Evolutionary conservation across 2,888 invertebrate genomes (phyloP), one percentile per base, ranked within the genome.

Genomic region (Drosophila pegasa): DNA sequence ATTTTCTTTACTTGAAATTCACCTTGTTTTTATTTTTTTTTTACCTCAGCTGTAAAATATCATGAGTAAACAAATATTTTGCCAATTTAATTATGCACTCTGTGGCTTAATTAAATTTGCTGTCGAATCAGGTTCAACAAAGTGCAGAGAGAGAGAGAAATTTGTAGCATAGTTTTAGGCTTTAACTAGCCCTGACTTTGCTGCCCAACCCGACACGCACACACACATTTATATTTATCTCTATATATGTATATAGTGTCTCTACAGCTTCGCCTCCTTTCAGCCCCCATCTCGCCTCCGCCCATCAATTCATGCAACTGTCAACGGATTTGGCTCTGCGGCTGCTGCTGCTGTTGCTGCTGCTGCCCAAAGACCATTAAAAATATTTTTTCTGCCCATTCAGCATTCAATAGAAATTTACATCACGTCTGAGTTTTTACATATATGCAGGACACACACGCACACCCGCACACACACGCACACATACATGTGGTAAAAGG

Each of bases 381-480:
- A 84, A 84, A 87, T 84, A 84, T 87, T 84, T 84, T 84, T 84
- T 84, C 71, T 88, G 84, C 82, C 79, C 87, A 87, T 85, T 84
- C 84, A 88, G 84, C 84, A 87, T 87, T 84, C 87, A 87, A 84
- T 84, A 88, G 89, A 84, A 84, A 84, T 88, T 84, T 84, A 88
- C 89, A 88, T 84, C 84, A 88, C 89, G 84, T 88, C 85, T 82
- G 85, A 81, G 65, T 74, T 81, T 84, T 84, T 87, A 81, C 87
- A 81, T 69, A 61, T 52, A 66, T 47, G 71, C 20, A 51, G 47
- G 35, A 50, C 50, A 47, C 29, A 1, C 47, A n/a, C 48, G 62
- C 37, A 33, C 25, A 45, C 45, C 27, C 45, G 43, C 16, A 31
- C 14, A 50, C 25, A n/a, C 31, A 48, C 22, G 14, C 41, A 41